phyloP scores from a whole-genome alignment of 1,140 invertebrate genomes.

The Sinella curviseta region DNA sequence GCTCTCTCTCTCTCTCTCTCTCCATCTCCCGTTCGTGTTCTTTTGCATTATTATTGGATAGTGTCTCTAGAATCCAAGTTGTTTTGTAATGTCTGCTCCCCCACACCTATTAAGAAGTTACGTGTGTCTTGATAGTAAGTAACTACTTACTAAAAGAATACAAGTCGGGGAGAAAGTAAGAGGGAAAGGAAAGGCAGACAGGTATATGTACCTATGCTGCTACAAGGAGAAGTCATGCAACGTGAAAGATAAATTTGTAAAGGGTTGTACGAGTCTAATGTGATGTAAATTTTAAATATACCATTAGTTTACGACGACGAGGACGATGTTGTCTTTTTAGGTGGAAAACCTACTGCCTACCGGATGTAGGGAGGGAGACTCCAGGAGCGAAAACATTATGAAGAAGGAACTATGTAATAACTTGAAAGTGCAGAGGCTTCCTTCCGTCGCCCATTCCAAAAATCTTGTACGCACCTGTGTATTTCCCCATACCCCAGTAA shows the following conservation, averaged over 20 bases:
- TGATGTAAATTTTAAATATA: slow-evolving; percentile 28
- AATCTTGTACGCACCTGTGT: background rate
- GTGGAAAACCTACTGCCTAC: background rate
- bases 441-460: background rate
- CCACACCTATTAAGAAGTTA: slow-evolving; percentile 23
- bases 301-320: slow-evolving; percentile 22
- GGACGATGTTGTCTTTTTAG: background rate
- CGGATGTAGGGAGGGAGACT: background rate
- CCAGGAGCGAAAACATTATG: background rate
- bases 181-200: background rate
- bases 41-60: background rate
- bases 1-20: no score
- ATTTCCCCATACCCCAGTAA: background rate
- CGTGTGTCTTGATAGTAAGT: slow-evolving; percentile 8
- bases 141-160: background rate
- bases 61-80: background rate
- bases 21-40: background rate
- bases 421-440: background rate
- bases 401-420: background rate
- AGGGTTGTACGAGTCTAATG: slow-evolving; percentile 11
- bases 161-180: background rate
- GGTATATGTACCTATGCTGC: background rate
- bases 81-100: slow-evolving; percentile 12
- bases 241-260: slow-evolving; percentile 20
- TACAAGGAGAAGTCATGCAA: background rate